Conservation (phyloP, 2,113 vertebrate species). For the Platysteira castanea region DNA sequence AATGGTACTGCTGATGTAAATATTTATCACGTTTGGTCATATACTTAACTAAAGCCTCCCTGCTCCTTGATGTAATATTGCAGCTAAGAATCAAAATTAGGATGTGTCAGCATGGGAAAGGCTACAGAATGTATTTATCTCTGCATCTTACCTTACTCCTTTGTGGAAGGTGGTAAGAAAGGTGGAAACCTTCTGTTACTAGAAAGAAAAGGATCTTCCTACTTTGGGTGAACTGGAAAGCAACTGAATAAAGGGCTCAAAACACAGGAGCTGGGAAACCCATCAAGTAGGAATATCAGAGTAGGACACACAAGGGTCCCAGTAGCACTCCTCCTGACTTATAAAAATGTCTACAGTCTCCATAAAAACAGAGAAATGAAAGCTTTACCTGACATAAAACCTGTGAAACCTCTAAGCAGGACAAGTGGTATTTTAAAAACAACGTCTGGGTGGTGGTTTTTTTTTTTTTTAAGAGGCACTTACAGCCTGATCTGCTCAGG, state of each 20-base stretch:
- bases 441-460: not conserved
- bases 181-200: not conserved
- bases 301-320: not conserved
- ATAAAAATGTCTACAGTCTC: accelerated
- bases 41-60: not conserved
- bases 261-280: not conserved
- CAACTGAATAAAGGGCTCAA: not conserved
- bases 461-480: not conserved
- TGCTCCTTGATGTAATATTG: accelerated
- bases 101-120: not conserved
- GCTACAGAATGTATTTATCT: not conserved
- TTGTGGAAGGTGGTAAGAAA: not conserved
- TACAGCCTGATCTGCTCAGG: not conserved
- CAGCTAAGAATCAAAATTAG: not conserved
- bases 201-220: not conserved
- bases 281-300: not conserved
- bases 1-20: not conserved
- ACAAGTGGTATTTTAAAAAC: not conserved
- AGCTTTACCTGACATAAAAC: not conserved
- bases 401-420: not conserved
- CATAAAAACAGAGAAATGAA: not conserved
- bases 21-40: not conserved
- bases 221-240: not conserved
- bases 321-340: not conserved
- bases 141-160: not conserved